phyloP scores from a whole-genome alignment of 2,113 vertebrate genomes.

The Azemiops feae region DNA sequence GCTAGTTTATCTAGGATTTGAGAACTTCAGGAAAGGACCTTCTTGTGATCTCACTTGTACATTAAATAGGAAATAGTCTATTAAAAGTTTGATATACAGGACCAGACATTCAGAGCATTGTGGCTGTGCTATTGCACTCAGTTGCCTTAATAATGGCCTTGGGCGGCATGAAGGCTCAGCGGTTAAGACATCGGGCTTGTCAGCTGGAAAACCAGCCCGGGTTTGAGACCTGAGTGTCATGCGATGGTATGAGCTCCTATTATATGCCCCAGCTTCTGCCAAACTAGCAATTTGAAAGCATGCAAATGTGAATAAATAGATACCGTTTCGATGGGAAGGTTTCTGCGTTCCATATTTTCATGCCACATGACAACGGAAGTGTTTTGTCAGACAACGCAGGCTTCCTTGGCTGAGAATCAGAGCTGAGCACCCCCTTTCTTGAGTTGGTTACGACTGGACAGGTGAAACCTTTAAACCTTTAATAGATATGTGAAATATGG shows the following conservation, averaged over 20 bases:
- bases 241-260: too few relatives aligned
- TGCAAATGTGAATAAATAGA: too few relatives aligned
- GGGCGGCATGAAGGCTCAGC: neutral
- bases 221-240: too few relatives aligned
- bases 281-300: too few relatives aligned
- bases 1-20: neutral
- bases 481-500: neutral
- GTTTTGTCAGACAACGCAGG: neutral
- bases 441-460: neutral
- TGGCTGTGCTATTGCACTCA: neutral
- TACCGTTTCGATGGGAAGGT: too few relatives aligned
- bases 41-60: neutral
- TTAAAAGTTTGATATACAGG: neutral
- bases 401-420: neutral
- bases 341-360: too few relatives aligned
- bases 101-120: neutral
- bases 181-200: too few relatives aligned
- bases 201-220: too few relatives aligned
- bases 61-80: neutral
- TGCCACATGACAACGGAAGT: too few relatives aligned
- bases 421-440: neutral
- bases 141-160: neutral
- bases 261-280: too few relatives aligned
- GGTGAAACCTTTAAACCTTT: neutral
- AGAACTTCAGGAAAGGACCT: neutral